phyloP scores from a whole-genome alignment of 2,888 invertebrate species.

The Ophion ellenae region DNA sequence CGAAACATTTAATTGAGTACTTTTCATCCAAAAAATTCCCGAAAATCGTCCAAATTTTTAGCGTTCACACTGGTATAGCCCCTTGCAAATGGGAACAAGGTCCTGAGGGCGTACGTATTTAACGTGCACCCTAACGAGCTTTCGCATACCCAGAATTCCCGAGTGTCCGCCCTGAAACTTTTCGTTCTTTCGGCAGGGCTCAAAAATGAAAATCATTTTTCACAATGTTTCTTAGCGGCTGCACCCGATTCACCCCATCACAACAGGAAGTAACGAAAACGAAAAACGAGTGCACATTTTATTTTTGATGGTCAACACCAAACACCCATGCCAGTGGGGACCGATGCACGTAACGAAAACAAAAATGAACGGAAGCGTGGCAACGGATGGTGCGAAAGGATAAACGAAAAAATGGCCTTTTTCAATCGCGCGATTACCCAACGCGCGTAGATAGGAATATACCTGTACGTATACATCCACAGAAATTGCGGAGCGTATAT shows the following conservation, averaged over 20 bases:
- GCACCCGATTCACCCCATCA: neutral
- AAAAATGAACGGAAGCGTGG: slow-evolving; percentile 32
- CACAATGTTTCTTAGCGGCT: neutral
- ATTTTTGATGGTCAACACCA: neutral
- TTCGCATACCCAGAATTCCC: neutral
- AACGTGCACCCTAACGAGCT: too few species aligned
- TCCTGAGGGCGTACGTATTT: too few species aligned
- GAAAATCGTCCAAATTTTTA: too few species aligned
- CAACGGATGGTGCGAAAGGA: slow-evolving; percentile 43
- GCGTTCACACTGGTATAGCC: too few species aligned
- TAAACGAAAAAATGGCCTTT: slow-evolving; percentile 49
- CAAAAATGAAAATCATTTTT: neutral
- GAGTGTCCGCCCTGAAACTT: neutral
- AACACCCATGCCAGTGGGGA: slow-evolving; percentile 19
- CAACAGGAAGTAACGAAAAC: neutral
- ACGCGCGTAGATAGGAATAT: slow-evolving; percentile 34
- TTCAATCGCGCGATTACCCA: slow-evolving; percentile 45
- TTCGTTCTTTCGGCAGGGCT: neutral
- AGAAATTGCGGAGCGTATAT: neutral
- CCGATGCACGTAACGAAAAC: slow-evolving; percentile 13
- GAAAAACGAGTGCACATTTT: neutral
- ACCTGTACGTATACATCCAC: neutral
- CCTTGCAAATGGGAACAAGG: too few species aligned
- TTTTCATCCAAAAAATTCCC: too few species aligned
- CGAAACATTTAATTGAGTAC: too few species aligned